Evolutionary conservation across 2,797 vertebrate genomes (phyloP).

Genomic region (Dendrocincla fuliginosa): DNA sequence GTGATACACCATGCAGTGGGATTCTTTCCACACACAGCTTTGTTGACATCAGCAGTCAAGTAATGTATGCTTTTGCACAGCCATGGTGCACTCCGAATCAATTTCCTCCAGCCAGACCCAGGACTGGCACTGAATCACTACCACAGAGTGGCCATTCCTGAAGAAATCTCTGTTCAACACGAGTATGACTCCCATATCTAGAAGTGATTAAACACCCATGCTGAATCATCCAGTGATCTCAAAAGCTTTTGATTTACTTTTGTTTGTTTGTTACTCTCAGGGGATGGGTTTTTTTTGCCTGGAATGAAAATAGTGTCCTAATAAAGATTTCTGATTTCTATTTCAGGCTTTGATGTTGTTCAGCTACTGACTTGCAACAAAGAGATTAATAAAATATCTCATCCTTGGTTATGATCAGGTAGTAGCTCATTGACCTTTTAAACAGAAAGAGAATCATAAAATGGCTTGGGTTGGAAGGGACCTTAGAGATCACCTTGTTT

Average conservation of each 20-base stretch:
- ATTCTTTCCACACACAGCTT: neutral
- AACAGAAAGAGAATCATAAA: neutral
- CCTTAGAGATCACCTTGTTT: neutral
- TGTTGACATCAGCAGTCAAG: neutral
- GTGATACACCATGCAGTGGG: neutral
- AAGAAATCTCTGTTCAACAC: neutral
- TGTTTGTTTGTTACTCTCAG: neutral
- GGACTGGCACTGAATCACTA: neutral
- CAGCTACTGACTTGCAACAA: neutral
- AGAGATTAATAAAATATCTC: neutral
- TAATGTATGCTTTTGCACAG: neutral
- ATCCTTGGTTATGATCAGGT: neutral
- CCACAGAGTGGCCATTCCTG: neutral
- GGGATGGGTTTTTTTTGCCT: neutral
- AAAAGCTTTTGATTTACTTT: neutral
- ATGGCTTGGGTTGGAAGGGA: neutral
- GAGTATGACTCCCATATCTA: fast-evolving
- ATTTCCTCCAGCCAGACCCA: neutral
- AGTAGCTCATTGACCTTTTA: neutral
- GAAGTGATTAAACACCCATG: neutral
- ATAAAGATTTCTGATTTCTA: neutral
- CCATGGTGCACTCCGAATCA: neutral
- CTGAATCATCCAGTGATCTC: neutral
- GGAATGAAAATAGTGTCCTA: neutral
- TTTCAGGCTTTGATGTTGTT: neutral